These are phyloP conservation scores for Pentalonia nigronervosa DNA, from an alignment of 1,140 invertebrate species.

Conservation along the genomic window DNA sequence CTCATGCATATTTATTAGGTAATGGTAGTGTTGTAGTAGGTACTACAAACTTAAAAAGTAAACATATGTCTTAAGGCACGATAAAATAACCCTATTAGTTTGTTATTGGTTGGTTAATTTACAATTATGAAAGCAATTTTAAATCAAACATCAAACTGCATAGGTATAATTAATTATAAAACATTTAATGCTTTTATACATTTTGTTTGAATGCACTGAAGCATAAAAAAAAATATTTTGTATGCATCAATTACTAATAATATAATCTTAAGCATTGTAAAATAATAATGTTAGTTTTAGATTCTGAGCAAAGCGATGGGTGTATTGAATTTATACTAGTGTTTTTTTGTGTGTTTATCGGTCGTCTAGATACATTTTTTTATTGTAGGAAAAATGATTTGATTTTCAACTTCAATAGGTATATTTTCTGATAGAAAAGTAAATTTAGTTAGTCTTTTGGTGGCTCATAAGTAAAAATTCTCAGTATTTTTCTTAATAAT, in stretches of 20 bases:
- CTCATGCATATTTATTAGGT: no score
- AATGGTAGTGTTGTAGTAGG: no score
- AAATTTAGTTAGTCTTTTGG: no score
- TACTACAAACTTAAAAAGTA: neutral
- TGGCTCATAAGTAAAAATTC: no score
- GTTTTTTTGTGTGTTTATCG: neutral
- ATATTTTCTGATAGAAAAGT: no score
- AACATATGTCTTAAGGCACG: neutral
- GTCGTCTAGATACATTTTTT: no score
- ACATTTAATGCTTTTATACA: neutral
- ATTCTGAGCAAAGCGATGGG: no score
- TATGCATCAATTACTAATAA: neutral
- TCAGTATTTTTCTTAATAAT: no score
- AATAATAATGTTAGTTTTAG: no score
- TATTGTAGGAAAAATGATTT: no score
- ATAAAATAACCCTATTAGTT: neutral
- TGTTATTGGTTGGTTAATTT: neutral
- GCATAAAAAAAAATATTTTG: neutral
- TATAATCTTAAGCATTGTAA: no score
- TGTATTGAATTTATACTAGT: neutral
- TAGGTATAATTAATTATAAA: neutral
- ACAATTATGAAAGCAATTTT: neutral
- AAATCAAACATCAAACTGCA: neutral
- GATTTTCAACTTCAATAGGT: no score
- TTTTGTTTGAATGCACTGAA: neutral